Evolutionary conservation across 2,797 vertebrate species (phyloP).

Genomic region (Coendou prehensilis): DNA sequence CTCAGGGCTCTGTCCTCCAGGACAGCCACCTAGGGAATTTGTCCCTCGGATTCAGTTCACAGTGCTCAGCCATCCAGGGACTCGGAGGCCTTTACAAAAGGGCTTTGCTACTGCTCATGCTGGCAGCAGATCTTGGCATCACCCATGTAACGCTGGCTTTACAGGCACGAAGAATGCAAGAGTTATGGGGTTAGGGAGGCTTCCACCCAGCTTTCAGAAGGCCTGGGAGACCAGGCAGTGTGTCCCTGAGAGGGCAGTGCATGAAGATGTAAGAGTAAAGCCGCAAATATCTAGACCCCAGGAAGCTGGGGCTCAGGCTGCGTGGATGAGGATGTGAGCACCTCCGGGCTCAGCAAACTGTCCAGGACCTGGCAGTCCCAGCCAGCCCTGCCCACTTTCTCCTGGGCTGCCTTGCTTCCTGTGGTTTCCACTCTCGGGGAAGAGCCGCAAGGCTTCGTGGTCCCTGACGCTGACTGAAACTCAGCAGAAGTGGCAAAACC

Average conservation of each 20-base stretch:
- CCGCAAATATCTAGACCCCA: not conserved
- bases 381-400: not conserved
- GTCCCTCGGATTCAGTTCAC: not conserved
- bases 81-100: not conserved
- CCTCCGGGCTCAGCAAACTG: too few species aligned
- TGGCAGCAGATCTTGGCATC: not conserved
- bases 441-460: too few species aligned
- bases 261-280: not conserved
- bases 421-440: accelerated
- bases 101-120: not conserved
- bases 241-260: not conserved
- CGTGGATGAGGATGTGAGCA: too few species aligned
- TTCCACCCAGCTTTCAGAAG: not conserved
- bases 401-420: not conserved
- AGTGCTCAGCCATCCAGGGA: not conserved
- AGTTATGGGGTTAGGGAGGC: not conserved
- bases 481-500: accelerated
- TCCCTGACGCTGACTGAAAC: not conserved
- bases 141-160: not conserved
- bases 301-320: not conserved
- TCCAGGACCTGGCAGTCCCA: accelerated
- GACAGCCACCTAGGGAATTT: not conserved
- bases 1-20: not conserved
- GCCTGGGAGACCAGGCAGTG: too few species aligned
- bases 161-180: not conserved